Conservation (phyloP, 2,888 invertebrate species). For the Acheta domesticus region DNA sequence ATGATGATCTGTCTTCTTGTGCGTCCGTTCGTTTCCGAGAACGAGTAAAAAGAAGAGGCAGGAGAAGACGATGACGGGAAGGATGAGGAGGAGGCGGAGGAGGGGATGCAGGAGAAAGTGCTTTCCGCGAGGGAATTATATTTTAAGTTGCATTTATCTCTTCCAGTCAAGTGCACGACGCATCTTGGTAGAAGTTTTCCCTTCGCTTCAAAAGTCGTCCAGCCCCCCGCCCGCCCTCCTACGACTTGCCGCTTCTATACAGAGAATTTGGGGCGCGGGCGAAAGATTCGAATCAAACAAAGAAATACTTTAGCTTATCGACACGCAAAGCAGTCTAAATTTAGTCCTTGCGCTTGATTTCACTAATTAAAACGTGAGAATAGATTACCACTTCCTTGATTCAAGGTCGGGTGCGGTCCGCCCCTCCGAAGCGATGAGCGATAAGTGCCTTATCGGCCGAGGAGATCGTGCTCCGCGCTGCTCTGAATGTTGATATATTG, state of each 20-base stretch:
- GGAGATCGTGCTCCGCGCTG: not conserved
- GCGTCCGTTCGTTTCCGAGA: too few relatives aligned
- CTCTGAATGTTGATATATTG: not conserved
- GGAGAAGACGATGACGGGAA: too few relatives aligned
- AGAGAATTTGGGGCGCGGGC: not conserved
- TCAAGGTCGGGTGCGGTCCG: not conserved
- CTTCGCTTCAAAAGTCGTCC: too few relatives aligned
- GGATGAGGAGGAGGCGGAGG: too few relatives aligned
- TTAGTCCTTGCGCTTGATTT: constrained; percentile 4
- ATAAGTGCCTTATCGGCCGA: not conserved
- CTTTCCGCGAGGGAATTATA: not conserved
- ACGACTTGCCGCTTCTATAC: not conserved
- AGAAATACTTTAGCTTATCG: constrained; percentile 18
- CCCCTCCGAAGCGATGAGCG: not conserved
- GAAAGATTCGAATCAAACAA: not conserved
- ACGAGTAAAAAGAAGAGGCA: too few relatives aligned
- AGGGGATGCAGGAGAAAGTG: not conserved
- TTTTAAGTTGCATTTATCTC: constrained; percentile 12
- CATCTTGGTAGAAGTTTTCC: too few relatives aligned
- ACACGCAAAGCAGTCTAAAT: not conserved
- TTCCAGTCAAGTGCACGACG: not conserved
- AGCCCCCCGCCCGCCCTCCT: not conserved
- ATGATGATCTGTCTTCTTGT: too few relatives aligned
- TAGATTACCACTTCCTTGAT: not conserved
- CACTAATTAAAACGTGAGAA: constrained; percentile 18